Percentiles rank a stretch among this genome's conserved stretches.
Evolutionary conservation across 2,113 vertebrate species (phyloP).

Genomic region (Cynopterus brachyotis): DNA sequence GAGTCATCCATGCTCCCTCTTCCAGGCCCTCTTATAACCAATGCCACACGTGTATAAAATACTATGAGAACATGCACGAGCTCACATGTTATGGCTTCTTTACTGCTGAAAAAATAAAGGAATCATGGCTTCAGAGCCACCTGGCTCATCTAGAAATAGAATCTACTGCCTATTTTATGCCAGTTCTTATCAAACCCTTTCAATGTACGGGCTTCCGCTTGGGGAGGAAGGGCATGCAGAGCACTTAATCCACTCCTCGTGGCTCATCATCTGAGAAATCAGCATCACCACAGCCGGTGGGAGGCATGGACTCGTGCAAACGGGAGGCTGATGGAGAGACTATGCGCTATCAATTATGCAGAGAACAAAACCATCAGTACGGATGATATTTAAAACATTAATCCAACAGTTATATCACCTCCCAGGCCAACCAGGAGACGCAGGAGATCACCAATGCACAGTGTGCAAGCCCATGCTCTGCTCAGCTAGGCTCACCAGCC

Average conservation of each 20-base stretch:
- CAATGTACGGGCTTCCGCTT: not conserved
- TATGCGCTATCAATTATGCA: rapidly evolving
- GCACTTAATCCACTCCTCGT: not conserved
- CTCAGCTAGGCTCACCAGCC: not conserved
- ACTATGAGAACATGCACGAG: not conserved
- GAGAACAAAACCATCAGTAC: not conserved
- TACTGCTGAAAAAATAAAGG: not conserved
- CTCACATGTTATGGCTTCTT: not conserved
- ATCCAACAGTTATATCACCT: no score
- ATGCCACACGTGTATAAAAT: not conserved
- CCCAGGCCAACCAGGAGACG: not conserved
- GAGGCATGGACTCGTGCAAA: not conserved
- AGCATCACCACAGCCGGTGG: not conserved
- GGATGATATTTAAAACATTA: not conserved
- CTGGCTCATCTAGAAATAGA: not conserved
- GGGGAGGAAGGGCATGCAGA: not conserved
- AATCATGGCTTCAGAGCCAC: not conserved
- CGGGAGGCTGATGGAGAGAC: not conserved
- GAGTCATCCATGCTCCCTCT: not conserved
- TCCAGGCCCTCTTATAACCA: not conserved
- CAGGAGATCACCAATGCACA: no score
- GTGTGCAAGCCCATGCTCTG: not conserved
- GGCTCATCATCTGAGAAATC: not conserved
- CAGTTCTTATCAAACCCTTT: not conserved
- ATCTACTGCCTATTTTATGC: not conserved